A percentile compares a stretch with the other conserved stretches of the same genome.
Evolutionary conservation across 2,113 vertebrate genomes (phyloP).

Genomic region (Boulengerochromis microlepis): DNA sequence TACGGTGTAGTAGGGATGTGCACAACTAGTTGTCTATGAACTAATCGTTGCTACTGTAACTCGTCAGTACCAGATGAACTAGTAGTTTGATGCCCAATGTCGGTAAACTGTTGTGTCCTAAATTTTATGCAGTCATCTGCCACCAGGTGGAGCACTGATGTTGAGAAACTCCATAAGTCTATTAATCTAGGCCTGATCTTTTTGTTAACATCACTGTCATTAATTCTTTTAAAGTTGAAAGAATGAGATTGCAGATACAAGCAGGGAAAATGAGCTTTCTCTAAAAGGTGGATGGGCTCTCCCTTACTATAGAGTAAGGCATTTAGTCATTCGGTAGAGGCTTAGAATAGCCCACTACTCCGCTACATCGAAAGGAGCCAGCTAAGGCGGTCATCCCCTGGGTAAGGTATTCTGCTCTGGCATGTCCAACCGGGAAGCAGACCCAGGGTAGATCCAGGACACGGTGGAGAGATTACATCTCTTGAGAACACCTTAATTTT

Average conservation of each 20-base stretch:
- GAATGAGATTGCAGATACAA: not conserved
- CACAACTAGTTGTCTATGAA: not conserved
- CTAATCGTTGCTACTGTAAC: not conserved
- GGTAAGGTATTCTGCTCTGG: not conserved
- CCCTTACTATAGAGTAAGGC: not conserved
- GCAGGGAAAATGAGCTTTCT: not conserved
- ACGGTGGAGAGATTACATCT: not conserved
- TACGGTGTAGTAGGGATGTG: not conserved
- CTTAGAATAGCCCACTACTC: not conserved
- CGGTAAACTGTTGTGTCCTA: not conserved
- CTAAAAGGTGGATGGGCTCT: not conserved
- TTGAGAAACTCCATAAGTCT: not conserved
- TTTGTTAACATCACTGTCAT: not conserved
- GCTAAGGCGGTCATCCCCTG: not conserved
- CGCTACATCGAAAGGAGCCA: not conserved
- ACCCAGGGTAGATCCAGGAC: not conserved
- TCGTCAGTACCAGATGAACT: not conserved
- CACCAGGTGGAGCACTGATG: not conserved
- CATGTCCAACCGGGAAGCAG: not conserved
- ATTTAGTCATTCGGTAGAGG: not conserved
- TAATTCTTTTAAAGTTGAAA: not conserved
- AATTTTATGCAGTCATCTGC: not conserved
- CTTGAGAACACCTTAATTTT: not conserved
- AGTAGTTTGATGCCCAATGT: not conserved
- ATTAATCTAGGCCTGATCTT: not conserved